phyloP scores from a whole-genome alignment of 2,797 vertebrate genomes.

The Sebastes umbrosus region DNA sequence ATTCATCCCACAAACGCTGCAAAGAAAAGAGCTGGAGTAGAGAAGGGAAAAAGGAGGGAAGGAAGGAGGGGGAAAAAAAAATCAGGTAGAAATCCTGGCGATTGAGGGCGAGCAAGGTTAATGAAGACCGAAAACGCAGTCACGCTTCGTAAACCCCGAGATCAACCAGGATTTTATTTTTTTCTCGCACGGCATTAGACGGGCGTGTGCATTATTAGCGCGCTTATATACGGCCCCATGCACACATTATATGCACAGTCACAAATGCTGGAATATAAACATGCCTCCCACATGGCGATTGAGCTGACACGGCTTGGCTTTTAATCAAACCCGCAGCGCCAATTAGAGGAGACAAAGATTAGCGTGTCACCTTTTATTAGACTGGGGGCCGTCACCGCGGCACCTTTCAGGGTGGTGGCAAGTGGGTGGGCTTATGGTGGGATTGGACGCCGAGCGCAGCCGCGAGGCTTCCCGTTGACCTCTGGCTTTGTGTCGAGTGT shows the following conservation, averaged over 20 bases:
- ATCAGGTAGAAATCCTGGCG: conserved; percentile 42
- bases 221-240: conserved; percentile 4
- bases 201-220: conserved; percentile 17
- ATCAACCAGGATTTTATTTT: conserved; percentile 25
- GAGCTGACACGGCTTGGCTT: conserved; percentile 58
- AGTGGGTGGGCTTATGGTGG: conserved; percentile 7
- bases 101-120: conserved; percentile 66
- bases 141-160: conserved; percentile 58
- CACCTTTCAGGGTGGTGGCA: conserved; percentile 34
- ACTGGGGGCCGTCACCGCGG: conserved; percentile 51
- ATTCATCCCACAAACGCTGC: conserved; percentile 40
- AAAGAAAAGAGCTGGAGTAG: not conserved
- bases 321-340: conserved; percentile 77
- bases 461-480: conserved; percentile 28
- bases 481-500: conserved; percentile 9
- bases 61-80: not conserved
- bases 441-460: not conserved
- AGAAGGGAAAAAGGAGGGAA: not conserved
- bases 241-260: conserved; percentile 32
- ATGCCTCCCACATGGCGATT: conserved; percentile 50
- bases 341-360: conserved; percentile 77
- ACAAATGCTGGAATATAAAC: conserved; percentile 36
- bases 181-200: conserved; percentile 1
- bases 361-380: conserved; percentile 77
- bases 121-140: conserved; percentile 70